These are phyloP conservation scores for Megalops atlanticus DNA, from an alignment of 2,113 vertebrate genomes.

Conservation along the genomic window DNA sequence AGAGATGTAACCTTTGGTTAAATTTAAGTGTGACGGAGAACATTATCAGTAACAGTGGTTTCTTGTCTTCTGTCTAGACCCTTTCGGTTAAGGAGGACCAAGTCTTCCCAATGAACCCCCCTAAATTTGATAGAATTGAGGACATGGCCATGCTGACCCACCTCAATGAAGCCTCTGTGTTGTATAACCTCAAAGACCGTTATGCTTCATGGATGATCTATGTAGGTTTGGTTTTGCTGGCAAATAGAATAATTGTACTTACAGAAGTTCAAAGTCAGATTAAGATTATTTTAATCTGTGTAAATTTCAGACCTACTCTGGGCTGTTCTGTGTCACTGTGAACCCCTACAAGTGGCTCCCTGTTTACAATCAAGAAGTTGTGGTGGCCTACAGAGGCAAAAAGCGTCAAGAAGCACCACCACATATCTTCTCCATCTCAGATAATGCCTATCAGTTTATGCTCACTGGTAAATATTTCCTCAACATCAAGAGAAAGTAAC, in stretches of 20 bases:
- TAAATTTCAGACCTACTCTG: slow-evolving; percentile 71
- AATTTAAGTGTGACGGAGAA: neutral
- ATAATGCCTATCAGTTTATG: slow-evolving; percentile 87
- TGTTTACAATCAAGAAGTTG: slow-evolving; percentile 78
- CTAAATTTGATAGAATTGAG: slow-evolving; percentile 73
- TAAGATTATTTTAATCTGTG: slow-evolving; percentile 10
- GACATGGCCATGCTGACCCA: slow-evolving; percentile 81
- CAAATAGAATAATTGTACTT: too few species aligned
- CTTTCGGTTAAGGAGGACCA: slow-evolving; percentile 73
- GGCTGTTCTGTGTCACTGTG: slow-evolving; percentile 77
- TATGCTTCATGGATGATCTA: slow-evolving; percentile 81
- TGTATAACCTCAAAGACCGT: slow-evolving; percentile 80
- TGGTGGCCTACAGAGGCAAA: slow-evolving; percentile 69
- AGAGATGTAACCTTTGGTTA: neutral
- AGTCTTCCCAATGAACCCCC: slow-evolving; percentile 69
- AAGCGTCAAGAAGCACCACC: slow-evolving; percentile 69
- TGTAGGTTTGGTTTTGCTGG: slow-evolving; percentile 54
- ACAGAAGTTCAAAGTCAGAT: neutral
- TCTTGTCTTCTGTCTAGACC: slow-evolving; percentile 55
- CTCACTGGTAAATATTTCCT: slow-evolving; percentile 65
- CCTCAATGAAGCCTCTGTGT: slow-evolving; percentile 68
- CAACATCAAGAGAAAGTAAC: neutral
- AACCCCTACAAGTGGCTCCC: slow-evolving; percentile 79
- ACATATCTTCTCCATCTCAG: slow-evolving; percentile 74
- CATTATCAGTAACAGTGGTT: neutral